phyloP scores from a whole-genome alignment of 2,113 vertebrate species.

The Marcusenius ussheri region DNA sequence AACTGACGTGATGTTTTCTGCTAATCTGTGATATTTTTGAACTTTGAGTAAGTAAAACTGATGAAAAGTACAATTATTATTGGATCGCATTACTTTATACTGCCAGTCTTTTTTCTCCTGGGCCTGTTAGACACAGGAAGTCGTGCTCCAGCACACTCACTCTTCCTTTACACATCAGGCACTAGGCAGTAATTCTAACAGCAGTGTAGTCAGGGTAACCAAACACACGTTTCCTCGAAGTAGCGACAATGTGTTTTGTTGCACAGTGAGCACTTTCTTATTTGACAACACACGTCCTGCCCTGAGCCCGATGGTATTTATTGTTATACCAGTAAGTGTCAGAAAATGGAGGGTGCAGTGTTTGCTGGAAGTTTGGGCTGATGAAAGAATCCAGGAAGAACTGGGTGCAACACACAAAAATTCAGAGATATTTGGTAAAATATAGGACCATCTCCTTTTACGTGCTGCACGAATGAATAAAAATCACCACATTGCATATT shows the following conservation, averaged over 20 bases:
- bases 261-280: neutral
- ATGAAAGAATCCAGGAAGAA: neutral
- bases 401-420: neutral
- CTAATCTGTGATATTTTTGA: neutral
- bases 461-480: neutral
- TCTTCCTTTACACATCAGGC: neutral
- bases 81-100: neutral
- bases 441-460: neutral
- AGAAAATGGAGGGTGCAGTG: neutral
- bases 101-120: neutral
- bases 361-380: neutral
- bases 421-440: neutral
- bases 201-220: neutral
- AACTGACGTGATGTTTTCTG: neutral
- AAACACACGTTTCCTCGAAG: neutral
- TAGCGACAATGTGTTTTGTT: neutral
- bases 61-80: neutral
- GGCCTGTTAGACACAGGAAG: neutral
- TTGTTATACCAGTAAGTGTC: neutral
- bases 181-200: neutral
- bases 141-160: neutral
- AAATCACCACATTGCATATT: neutral
- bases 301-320: neutral
- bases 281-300: neutral
- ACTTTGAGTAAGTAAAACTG: neutral